Percentiles rank a stretch among this genome's conserved stretches.
phyloP scores from a whole-genome alignment of 2,888 invertebrate species.

The Argyresthia albistria region DNA sequence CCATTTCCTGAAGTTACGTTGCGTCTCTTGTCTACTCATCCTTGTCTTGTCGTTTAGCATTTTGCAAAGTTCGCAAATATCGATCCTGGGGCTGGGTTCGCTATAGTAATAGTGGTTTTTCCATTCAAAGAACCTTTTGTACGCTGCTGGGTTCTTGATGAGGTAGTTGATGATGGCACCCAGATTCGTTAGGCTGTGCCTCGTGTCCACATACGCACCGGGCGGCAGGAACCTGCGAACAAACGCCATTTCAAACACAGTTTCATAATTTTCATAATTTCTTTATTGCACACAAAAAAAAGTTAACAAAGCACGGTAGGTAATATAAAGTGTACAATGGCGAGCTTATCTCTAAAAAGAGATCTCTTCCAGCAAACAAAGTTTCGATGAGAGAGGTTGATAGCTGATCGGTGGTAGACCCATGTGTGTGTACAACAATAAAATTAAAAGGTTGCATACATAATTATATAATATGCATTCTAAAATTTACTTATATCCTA shows the following conservation, averaged over 20 bases:
- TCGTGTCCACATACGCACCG: conserved; percentile 43
- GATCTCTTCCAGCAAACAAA: too few species aligned
- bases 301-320: too few species aligned
- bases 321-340: too few species aligned
- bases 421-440: too few species aligned
- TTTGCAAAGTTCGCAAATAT: conserved; percentile 40
- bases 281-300: too few species aligned
- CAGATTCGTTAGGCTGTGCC: conserved; percentile 38
- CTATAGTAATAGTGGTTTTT: conserved; percentile 44
- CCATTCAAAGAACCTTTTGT: conserved; percentile 52
- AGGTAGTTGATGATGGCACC: conserved; percentile 46
- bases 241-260: neutral
- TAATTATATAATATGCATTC: too few species aligned
- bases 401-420: too few species aligned
- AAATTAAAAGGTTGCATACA: too few species aligned
- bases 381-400: too few species aligned
- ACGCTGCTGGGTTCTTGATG: conserved; percentile 32
- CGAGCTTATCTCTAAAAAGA: too few species aligned
- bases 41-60: conserved; percentile 26
- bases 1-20: conserved; percentile 35
- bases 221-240: conserved; percentile 49
- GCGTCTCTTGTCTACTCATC: neutral
- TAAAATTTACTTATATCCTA: too few species aligned
- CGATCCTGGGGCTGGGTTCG: conserved; percentile 20
- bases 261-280: too few species aligned